Percentiles rank a stretch among this genome's conserved stretches.
These are phyloP conservation scores for Nannoperca obscura DNA, from an alignment of 2,797 vertebrate genomes.

Conservation along the genomic window DNA sequence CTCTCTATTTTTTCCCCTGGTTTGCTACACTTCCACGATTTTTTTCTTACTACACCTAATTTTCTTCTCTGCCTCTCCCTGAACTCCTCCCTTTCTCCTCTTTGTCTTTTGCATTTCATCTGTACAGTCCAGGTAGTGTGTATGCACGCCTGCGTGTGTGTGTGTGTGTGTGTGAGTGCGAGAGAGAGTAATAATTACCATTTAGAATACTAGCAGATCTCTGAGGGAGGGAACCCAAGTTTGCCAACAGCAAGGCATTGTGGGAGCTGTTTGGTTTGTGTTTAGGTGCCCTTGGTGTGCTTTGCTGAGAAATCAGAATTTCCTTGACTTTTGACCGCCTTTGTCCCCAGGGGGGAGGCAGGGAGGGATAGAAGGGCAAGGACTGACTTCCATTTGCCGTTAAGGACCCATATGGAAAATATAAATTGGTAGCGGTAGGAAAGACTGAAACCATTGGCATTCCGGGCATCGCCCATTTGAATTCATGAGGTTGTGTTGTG, in stretches of 20 bases:
- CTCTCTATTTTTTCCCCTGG: conserved; percentile 36
- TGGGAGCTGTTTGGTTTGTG: conserved; percentile 84
- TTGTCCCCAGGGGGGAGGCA: conserved; percentile 79
- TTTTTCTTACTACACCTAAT: conserved; percentile 56
- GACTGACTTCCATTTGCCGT: conserved; percentile 81
- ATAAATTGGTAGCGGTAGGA: conserved; percentile 86
- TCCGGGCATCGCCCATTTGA: conserved; percentile 74
- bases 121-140: conserved; percentile 64
- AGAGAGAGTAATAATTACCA: conserved; percentile 83
- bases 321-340: conserved; percentile 88
- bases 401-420: conserved; percentile 87
- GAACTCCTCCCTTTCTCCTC: conserved; percentile 69
- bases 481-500: conserved; percentile 82
- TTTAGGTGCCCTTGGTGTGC: conserved; percentile 80
- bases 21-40: conserved; percentile 55
- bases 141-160: conserved; percentile 34
- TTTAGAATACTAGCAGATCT: conserved; percentile 87
- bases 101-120: conserved; percentile 81
- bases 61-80: conserved; percentile 56
- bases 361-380: conserved; percentile 77
- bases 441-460: conserved; percentile 79
- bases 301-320: conserved; percentile 84
- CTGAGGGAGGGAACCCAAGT: conserved; percentile 80
- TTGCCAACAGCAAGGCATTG: conserved; percentile 79
- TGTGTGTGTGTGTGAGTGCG: conserved; percentile 42